Conservation (phyloP, 2,888 invertebrate genomes). For the Druceiella hillmani region DNA sequence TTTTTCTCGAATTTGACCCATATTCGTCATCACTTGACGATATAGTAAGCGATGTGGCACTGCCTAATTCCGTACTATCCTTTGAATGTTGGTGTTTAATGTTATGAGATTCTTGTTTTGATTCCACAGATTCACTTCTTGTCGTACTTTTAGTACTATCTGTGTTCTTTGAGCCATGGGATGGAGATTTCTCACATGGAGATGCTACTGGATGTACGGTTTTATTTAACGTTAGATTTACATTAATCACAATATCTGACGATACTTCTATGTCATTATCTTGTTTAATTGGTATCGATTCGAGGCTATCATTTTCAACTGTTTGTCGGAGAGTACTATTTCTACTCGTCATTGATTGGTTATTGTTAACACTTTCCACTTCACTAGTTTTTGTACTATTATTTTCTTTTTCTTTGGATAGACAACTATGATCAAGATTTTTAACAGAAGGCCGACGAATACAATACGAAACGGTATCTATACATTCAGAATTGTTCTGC, state of each 20-base stretch:
- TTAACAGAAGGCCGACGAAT: no score
- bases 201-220: slow-evolving; percentile 33
- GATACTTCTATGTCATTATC: slow-evolving; percentile 40
- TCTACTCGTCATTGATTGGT: slow-evolving; percentile 23
- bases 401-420: no score
- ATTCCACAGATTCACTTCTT: slow-evolving; percentile 9
- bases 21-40: slow-evolving; percentile 48
- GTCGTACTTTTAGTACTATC: no score
- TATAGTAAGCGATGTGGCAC: slow-evolving; percentile 49
- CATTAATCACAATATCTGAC: slow-evolving; percentile 43
- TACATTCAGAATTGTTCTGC: no score
- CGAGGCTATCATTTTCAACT: slow-evolving; percentile 30
- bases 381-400: no score
- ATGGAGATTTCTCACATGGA: slow-evolving; percentile 25
- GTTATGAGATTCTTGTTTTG: slow-evolving; percentile 26
- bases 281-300: slow-evolving; percentile 33
- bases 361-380: no score
- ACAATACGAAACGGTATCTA: no score
- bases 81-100: no score
- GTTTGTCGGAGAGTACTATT: no score
- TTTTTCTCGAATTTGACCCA: slow-evolving; percentile 32
- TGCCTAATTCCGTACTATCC: slow-evolving; percentile 45
- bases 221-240: slow-evolving; percentile 43
- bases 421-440: no score
- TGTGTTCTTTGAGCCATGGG: no score